Conservation (phyloP, 2,888 invertebrate genomes). For the Trissolcus japonicus region DNA sequence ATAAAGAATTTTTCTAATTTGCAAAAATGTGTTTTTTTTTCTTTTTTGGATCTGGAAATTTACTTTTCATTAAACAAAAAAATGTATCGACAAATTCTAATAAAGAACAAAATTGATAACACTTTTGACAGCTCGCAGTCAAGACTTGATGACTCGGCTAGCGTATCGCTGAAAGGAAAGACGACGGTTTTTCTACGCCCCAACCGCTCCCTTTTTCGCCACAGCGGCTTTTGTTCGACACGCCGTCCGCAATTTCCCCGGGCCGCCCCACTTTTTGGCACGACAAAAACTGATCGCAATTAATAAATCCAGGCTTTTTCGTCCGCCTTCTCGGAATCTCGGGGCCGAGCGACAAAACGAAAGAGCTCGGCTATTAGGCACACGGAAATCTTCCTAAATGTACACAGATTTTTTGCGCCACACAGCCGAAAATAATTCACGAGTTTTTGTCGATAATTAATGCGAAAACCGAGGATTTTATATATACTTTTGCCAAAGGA, state of each 20-base stretch:
- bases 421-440: slow-evolving; percentile 18
- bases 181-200: slow-evolving; percentile 44
- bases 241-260: slow-evolving; percentile 19
- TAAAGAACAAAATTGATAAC: not conserved
- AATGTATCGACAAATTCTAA: not conserved
- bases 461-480: slow-evolving; percentile 7
- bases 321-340: slow-evolving; percentile 11
- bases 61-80: too few species aligned
- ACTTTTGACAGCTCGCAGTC: slow-evolving; percentile 8
- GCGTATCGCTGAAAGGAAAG: slow-evolving; percentile 27
- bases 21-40: not conserved
- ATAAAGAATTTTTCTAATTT: too few species aligned
- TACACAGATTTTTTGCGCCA: not conserved
- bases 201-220: not conserved
- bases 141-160: not conserved
- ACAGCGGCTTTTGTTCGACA: slow-evolving; percentile 29
- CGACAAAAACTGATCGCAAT: slow-evolving; percentile 38
- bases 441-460: slow-evolving; percentile 38
- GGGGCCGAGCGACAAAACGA: not conserved
- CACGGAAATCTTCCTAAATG: slow-evolving; percentile 1
- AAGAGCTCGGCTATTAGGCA: slow-evolving; percentile 6
- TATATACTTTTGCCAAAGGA: too few species aligned
- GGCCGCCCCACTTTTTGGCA: slow-evolving; percentile 8
- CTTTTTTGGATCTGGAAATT: too few species aligned
- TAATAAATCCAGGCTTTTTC: slow-evolving; percentile 32